phyloP scores from a whole-genome alignment of 2,888 invertebrate genomes.

The Epsilonema sp. region DNA sequence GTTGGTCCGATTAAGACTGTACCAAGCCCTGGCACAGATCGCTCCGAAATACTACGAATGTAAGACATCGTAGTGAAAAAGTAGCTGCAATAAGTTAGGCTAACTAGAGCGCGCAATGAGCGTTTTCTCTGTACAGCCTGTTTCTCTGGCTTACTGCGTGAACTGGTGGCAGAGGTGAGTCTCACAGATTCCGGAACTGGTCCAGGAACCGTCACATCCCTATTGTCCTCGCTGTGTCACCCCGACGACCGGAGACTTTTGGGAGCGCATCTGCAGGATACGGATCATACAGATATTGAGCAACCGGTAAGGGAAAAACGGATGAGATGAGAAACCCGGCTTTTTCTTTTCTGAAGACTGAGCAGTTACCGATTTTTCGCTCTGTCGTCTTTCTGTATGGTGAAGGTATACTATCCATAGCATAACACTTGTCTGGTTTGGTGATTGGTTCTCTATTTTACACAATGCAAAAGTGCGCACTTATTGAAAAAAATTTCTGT shows the following conservation, averaged over 20 bases:
- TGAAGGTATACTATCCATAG: no score
- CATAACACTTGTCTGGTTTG: no score
- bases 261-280: conserved; percentile 76
- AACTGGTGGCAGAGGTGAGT: conserved; percentile 80
- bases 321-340: no score
- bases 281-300: conserved; percentile 84
- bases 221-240: conserved; percentile 59
- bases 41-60: conserved; percentile 61
- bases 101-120: neutral
- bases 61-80: conserved; percentile 22
- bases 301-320: no score
- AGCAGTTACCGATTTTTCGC: no score
- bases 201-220: conserved; percentile 66
- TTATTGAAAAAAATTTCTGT: no score
- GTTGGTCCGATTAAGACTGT: conserved; percentile 60
- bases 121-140: conserved; percentile 22
- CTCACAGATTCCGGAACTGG: conserved; percentile 68
- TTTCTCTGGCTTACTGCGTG: conserved; percentile 64
- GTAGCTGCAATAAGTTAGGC: neutral
- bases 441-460: no score
- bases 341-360: no score
- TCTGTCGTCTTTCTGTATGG: no score
- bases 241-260: conserved; percentile 72
- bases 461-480: no score
- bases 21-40: conserved; percentile 58